Conservation (phyloP, 2,113 vertebrate genomes). For the Ammospiza nelsoni region DNA sequence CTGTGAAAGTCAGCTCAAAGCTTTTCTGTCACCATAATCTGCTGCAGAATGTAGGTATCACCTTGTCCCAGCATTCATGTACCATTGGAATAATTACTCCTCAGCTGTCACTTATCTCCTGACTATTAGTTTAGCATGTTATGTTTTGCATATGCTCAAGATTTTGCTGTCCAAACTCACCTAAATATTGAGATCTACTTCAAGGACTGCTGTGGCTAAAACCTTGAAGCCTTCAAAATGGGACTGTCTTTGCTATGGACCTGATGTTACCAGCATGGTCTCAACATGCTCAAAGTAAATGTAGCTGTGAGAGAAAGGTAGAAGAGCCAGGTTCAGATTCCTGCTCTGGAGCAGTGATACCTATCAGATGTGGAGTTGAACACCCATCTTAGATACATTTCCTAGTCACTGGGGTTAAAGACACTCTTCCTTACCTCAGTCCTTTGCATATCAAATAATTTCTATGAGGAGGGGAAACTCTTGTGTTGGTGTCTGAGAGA, state of each 20-base stretch:
- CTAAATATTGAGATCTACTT: not conserved
- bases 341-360: not conserved
- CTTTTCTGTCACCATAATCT: constrained; percentile 30
- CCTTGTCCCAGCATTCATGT: constrained; percentile 44
- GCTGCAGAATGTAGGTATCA: constrained; percentile 35
- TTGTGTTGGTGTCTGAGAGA: not conserved
- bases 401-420: not conserved
- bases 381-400: not conserved
- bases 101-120: constrained; percentile 54
- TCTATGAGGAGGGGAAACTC: not conserved
- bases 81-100: constrained; percentile 52
- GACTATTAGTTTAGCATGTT: constrained; percentile 61
- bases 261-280: not conserved
- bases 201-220: not conserved
- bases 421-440: not conserved
- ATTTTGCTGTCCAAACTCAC: not conserved
- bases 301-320: not conserved
- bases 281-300: not conserved
- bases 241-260: not conserved
- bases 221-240: not conserved
- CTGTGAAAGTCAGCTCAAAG: constrained; percentile 59
- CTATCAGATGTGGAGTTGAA: not conserved
- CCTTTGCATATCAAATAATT: not conserved
- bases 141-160: constrained; percentile 45
- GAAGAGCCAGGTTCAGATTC: not conserved